Evolutionary conservation across 2,888 invertebrate species (phyloP).

Genomic region (Apotomis betuletana): DNA sequence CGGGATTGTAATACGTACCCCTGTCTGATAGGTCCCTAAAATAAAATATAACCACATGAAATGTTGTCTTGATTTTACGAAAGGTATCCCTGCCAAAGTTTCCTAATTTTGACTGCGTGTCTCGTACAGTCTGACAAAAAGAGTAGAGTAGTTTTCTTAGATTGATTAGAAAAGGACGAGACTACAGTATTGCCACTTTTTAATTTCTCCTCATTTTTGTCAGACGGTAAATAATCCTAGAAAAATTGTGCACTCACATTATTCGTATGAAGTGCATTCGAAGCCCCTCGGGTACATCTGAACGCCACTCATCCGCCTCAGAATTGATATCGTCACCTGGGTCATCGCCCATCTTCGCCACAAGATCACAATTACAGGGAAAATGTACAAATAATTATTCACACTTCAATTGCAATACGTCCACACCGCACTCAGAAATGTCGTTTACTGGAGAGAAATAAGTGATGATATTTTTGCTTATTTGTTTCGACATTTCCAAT

Average conservation of each 20-base stretch:
- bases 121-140: too few species aligned
- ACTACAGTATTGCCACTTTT: too few species aligned
- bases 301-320: constrained; percentile 12
- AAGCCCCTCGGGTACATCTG: neutral
- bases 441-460: constrained; percentile 29
- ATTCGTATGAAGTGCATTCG: neutral
- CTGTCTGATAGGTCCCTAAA: too few species aligned
- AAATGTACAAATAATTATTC: neutral
- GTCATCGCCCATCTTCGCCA: constrained; percentile 1
- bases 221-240: too few species aligned
- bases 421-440: neutral
- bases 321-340: neutral
- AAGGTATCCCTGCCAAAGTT: too few species aligned
- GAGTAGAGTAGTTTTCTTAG: too few species aligned
- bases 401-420: constrained; percentile 3
- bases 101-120: too few species aligned
- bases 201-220: too few species aligned
- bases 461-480: constrained; percentile 2
- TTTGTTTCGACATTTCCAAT: neutral
- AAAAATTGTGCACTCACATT: constrained; percentile 1
- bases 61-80: too few species aligned
- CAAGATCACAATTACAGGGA: neutral
- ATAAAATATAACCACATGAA: too few species aligned
- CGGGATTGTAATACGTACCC: too few species aligned
- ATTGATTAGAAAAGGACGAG: too few species aligned